phyloP scores from a whole-genome alignment of 2,888 invertebrate species.

The Hirtodrosophila cameraria region DNA sequence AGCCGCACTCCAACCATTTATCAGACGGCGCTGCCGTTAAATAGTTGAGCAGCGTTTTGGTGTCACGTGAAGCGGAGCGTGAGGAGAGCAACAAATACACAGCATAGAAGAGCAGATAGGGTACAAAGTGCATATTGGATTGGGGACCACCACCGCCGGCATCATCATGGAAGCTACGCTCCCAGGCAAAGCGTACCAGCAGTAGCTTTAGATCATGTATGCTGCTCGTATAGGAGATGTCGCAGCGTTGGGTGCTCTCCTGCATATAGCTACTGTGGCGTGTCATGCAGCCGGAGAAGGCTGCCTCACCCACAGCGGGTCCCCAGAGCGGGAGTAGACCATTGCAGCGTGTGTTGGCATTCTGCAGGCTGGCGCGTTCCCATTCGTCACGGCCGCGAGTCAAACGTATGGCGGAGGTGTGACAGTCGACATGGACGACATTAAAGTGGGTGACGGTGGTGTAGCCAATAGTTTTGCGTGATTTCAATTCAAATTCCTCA shows the following conservation, averaged over 20 bases:
- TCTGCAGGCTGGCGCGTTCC: conserved; percentile 99
- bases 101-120: conserved; percentile 96
- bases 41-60: conserved; percentile 90
- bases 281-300: conserved; percentile 96
- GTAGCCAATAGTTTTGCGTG: conserved; percentile 92
- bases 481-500: conserved; percentile 95
- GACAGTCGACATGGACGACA: conserved; percentile 98
- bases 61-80: conserved; percentile 91
- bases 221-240: conserved; percentile 85
- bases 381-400: conserved; percentile 94
- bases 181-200: conserved; percentile 94
- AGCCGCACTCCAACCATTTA: conserved; percentile 91
- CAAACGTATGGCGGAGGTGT: conserved; percentile 96
- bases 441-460: conserved; percentile 99
- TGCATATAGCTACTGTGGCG: conserved; percentile 94
- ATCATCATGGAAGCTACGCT: conserved; percentile 98
- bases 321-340: conserved; percentile 98
- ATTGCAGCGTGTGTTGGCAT: conserved; percentile 98
- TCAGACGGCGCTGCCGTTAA: conserved; percentile 87
- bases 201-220: conserved; percentile 97
- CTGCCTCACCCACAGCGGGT: conserved; percentile 95
- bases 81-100: conserved; percentile 97
- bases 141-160: conserved; percentile 98
- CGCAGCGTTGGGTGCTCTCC: conserved; percentile 84
- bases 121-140: conserved; percentile 98